Percentiles rank a stretch among this genome's conserved stretches.
These are phyloP conservation scores for Pachyuromys duprasi DNA, from an alignment of 2,797 vertebrate genomes.

Conservation along the genomic window DNA sequence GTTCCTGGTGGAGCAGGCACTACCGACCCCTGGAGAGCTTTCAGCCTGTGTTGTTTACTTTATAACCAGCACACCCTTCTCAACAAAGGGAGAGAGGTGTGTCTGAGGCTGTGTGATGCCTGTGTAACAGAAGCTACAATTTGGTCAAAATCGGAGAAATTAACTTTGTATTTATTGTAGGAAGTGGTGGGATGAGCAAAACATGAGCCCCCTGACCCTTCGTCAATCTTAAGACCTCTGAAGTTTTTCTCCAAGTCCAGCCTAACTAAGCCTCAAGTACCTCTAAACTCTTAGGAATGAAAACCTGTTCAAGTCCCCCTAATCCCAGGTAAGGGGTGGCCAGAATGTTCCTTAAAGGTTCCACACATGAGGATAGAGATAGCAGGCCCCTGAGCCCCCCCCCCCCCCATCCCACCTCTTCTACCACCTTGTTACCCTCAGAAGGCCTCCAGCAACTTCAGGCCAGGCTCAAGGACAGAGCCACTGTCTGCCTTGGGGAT, in stretches of 20 bases:
- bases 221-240: neutral
- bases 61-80: neutral
- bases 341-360: neutral
- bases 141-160: neutral
- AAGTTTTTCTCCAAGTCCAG: neutral
- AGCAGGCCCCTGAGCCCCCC: neutral
- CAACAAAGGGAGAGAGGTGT: conserved; percentile 6
- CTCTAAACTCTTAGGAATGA: neutral
- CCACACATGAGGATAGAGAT: neutral
- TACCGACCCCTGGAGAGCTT: conserved; percentile 41
- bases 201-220: neutral
- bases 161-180: neutral
- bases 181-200: neutral
- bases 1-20: neutral
- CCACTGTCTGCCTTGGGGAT: neutral
- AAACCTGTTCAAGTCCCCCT: neutral
- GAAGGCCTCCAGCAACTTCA: neutral
- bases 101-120: conserved; percentile 3
- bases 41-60: conserved; percentile 55
- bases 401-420: rapidly evolving
- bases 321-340: neutral
- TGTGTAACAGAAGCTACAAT: conserved; percentile 39
- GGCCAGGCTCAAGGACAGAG: neutral
- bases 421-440: neutral
- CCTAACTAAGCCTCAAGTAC: neutral